Evolutionary conservation across 2,113 vertebrate genomes (phyloP).

Genomic region (Lepus timidus): DNA sequence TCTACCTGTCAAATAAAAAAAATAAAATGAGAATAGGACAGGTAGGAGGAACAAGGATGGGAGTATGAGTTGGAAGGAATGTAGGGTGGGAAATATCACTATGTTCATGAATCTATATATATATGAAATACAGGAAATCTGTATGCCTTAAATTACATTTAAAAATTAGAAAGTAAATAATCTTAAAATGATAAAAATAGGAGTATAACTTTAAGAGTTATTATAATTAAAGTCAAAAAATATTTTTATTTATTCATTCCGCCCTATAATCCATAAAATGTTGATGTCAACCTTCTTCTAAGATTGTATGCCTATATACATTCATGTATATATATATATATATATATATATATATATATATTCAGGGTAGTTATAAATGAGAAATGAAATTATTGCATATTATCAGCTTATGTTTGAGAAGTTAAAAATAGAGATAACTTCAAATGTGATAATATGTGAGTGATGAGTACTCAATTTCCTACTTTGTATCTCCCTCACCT

Average conservation of each 20-base stretch:
- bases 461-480: background rate
- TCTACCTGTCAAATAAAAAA: no score
- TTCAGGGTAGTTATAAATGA: background rate
- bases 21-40: no score
- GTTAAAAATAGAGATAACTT: background rate
- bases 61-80: no score
- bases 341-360: no score
- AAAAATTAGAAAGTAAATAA: no score
- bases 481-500: background rate
- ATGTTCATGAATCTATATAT: no score
- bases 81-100: no score
- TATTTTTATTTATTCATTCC: background rate
- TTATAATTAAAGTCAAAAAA: background rate
- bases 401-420: background rate
- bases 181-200: background rate
- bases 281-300: background rate
- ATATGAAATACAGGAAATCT: no score
- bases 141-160: no score
- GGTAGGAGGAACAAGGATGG: no score
- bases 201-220: background rate
- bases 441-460: background rate
- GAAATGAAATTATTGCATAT: background rate
- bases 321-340: no score
- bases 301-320: background rate
- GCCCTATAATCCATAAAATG: background rate